phyloP scores from a whole-genome alignment of 2,113 vertebrate species.

The Copsychus sechellarum region DNA sequence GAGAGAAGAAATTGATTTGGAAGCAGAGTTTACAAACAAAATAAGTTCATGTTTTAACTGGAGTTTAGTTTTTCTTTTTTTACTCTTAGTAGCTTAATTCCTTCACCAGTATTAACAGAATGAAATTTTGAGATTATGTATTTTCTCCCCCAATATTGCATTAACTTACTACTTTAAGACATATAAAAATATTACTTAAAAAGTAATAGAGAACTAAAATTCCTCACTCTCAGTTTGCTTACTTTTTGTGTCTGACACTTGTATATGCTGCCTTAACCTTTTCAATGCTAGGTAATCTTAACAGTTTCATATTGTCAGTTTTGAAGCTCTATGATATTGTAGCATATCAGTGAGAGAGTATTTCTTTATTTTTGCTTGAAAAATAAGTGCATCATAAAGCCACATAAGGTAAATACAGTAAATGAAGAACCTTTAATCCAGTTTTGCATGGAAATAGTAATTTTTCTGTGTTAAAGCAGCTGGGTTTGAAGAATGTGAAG shows the following conservation, averaged over 20 bases:
- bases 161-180: background rate
- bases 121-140: background rate
- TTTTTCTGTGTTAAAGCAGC: background rate
- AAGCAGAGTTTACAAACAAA: background rate
- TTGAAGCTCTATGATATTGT: background rate
- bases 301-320: background rate
- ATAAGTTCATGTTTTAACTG: background rate
- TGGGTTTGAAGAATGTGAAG: background rate
- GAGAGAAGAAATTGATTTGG: background rate
- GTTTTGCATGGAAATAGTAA: background rate
- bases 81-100: background rate
- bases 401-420: background rate
- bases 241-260: background rate
- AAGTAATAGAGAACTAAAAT: background rate
- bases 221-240: background rate
- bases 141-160: background rate
- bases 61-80: background rate
- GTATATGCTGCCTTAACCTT: background rate
- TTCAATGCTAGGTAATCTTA: background rate
- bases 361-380: background rate
- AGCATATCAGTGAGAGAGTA: background rate
- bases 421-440: background rate
- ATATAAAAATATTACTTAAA: background rate
- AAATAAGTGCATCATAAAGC: background rate
- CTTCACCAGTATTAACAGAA: background rate